Evolutionary conservation across 2,888 invertebrate species (phyloP), one percentile per base, ranked within the genome.

Genomic region (Notodonta dromedarius): DNA sequence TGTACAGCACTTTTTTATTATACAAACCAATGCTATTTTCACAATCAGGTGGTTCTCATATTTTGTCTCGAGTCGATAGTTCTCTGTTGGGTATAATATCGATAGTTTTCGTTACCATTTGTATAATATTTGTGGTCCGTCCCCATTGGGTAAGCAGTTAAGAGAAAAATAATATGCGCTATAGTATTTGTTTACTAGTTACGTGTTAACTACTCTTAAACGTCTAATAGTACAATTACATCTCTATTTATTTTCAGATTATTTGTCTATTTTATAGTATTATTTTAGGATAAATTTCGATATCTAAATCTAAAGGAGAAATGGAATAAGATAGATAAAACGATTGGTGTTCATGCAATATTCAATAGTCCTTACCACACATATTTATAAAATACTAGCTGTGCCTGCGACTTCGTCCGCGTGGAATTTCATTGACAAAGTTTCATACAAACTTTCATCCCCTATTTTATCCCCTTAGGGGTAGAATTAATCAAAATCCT

Each of bases 21-120:
- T 96, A 96, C 96, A 95, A 95, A 97, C 97, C 96, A 99, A 95
- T 85, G 98, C 98, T 93, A 99, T 97, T 96, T 99, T 99, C 93
- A 98, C 97, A 94, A 99, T 98, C 91, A 99, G 96, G 94, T 99
- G 98, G 91, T 98, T 98, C 94, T 99, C 98, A 94, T 98, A 98
- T 92, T 98, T 97, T 90, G 98, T 98, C 94, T 98, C 98, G 89
- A 98, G 96, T 81, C 98, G 96, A 95, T 99, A 98, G 95, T 99
- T 99, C 95, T 99, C 99, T 99, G 95, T 94, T 94, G 59, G 66
- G 69, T 53, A 51, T 24, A 24, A 24, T 44, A 50, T 44, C 40
- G 16, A 58, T 40, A n/a, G 14, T 16, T 14, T 44, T 14, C 14
- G 46, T 6, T 56, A 54, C 54, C 39, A 14, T 54, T 39, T 16